A percentile compares a stretch with the other conserved stretches of the same genome.
Conservation (phyloP, 1,140 invertebrate genomes). For the Macrocentrus cingulum region DNA sequence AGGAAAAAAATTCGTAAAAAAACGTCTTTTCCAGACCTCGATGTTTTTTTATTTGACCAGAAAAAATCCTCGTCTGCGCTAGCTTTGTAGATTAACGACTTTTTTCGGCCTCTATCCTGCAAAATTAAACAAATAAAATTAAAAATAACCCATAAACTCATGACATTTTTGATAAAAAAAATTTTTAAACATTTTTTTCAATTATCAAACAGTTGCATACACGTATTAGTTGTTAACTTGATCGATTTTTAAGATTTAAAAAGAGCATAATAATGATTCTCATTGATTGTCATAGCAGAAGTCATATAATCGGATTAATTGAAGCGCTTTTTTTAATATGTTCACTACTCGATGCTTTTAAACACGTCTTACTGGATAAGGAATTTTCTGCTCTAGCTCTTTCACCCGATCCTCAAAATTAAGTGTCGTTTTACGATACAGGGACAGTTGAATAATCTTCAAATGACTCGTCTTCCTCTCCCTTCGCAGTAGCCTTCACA, state of each 20-base stretch:
- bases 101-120: constrained; percentile 69
- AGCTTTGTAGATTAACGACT: constrained; percentile 61
- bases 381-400: constrained; percentile 74
- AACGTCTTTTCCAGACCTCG: too few species aligned
- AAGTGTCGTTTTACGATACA: constrained; percentile 73
- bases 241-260: too few species aligned
- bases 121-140: constrained; percentile 20
- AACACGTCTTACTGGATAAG: constrained; percentile 69
- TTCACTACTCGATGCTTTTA: constrained; percentile 13
- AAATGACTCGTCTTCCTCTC: constrained; percentile 64
- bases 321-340: background rate
- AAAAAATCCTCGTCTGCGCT: constrained; percentile 69
- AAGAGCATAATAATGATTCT: too few species aligned
- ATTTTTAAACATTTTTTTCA: too few species aligned
- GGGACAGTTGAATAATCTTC: constrained; percentile 75
- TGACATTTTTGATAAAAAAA: too few species aligned
- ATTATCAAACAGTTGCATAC: background rate
- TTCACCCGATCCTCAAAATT: constrained; percentile 77
- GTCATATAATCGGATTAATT: too few species aligned
- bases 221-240: background rate
- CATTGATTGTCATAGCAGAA: too few species aligned
- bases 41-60: constrained; percentile 70
- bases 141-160: too few species aligned
- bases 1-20: too few species aligned
- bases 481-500: constrained; percentile 66